Evolutionary conservation across 1,140 invertebrate species (phyloP), one percentile per base, ranked within the genome.

Genomic region (Tetragonula clypearis): DNA sequence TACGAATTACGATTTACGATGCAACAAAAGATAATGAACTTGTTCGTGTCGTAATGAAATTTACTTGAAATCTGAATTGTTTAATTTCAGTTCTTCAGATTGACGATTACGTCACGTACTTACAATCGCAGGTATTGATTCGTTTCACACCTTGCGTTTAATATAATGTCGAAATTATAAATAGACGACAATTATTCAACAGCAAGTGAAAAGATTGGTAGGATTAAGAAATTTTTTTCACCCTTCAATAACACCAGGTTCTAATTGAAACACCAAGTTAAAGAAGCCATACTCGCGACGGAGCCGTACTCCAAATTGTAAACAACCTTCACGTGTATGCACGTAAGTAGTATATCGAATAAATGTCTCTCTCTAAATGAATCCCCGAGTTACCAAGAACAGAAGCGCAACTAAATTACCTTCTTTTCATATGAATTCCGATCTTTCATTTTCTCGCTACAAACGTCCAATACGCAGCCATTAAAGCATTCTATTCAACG

Each of bases 331-430:
- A 49, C 0, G 41, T 49, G 41, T 6, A 41, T 41, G 5, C 41
- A 35, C 26, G 6, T 12, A 19, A 58, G 4, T 5, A 35, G 19
- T 1, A 4, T 30, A 1, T n/a, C 3, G 12, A 35, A n/a, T 8
- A 21, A 4, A 30, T 30, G 30, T 41, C 12, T 3, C 8, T 19
- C 6, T 26, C 4, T 5, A 75, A 56, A 75, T 30, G 55, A 58
- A 4, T 30, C 30, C 55, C 30, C 30, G 30, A 30, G 60, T 75
- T 73, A 56, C 14, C n/a, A 19, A 21, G n/a, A 49, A 19, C 35
- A n/a, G 58, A 62, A 65, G 19, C 58, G n/a, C 17, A 58, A 75
- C 30, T 60, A 60, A 60, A 62, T 77, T 62, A 35, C 75, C 41
- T 41, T 21, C 56, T 19, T 17, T 62, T 60, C 15, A 56, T 23